Percentiles rank a stretch among this genome's conserved stretches.
These are phyloP conservation scores for Rhinichthys klamathensis DNA, from an alignment of 2,113 vertebrate genomes.

Conservation along the genomic window DNA sequence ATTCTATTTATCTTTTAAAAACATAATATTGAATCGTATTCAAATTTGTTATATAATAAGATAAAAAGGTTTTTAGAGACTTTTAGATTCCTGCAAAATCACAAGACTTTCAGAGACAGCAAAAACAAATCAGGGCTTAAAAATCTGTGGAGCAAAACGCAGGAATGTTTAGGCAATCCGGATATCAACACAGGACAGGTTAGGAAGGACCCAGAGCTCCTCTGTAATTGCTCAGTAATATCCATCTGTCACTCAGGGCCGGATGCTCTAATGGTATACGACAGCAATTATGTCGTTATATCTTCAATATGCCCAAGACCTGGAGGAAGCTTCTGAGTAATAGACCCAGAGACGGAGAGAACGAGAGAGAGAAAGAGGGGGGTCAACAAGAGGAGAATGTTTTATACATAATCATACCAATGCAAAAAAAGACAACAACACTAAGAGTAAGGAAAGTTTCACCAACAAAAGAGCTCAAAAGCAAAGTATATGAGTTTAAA, in stretches of 20 bases:
- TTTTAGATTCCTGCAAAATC: neutral
- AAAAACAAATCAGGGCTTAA: neutral
- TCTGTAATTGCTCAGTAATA: constrained; percentile 41
- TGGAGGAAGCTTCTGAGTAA: neutral
- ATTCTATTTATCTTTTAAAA: too few relatives aligned
- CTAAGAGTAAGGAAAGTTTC: neutral
- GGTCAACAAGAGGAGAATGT: neutral
- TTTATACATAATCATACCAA: neutral
- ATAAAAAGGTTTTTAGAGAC: neutral
- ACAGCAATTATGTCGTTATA: constrained; percentile 70
- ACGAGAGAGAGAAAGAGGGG: neutral
- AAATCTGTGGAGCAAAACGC: neutral
- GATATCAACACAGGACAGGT: constrained; percentile 41
- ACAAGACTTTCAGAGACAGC: neutral
- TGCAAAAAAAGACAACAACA: neutral
- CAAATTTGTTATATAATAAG: too few relatives aligned
- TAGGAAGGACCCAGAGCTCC: constrained; percentile 24
- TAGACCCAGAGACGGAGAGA: neutral
- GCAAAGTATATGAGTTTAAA: constrained; percentile 1
- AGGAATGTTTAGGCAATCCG: constrained; percentile 29
- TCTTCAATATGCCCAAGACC: constrained; percentile 35
- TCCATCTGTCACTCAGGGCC: constrained; percentile 62
- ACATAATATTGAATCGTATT: too few relatives aligned
- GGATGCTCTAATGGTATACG: constrained; percentile 64
- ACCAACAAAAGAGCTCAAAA: neutral